Conservation (phyloP, 1,140 invertebrate species). For the Pseudoatta argentina region DNA sequence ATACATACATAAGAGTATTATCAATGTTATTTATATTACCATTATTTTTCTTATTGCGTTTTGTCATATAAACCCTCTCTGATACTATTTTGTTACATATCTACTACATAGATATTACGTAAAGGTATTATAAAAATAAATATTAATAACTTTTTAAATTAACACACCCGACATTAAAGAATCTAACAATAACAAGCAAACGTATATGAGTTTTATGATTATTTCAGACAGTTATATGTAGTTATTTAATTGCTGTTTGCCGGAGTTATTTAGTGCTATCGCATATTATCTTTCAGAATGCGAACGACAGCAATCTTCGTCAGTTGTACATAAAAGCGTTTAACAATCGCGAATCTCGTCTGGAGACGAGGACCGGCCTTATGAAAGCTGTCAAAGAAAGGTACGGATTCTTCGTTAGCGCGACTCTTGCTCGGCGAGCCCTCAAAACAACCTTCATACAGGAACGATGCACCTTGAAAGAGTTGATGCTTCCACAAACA, state of each 20-base stretch:
- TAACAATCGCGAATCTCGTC: slow-evolving; percentile 80
- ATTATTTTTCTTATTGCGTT: background rate
- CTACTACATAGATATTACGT: too few relatives aligned
- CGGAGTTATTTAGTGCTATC: too few relatives aligned
- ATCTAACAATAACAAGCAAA: too few relatives aligned
- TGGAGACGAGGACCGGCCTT: slow-evolving; percentile 82
- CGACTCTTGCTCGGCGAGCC: slow-evolving; percentile 82
- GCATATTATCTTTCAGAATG: slow-evolving; percentile 75
- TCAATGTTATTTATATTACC: background rate
- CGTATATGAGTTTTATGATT: background rate
- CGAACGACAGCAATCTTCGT: slow-evolving; percentile 82
- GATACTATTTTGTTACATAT: too few relatives aligned
- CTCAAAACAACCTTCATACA: slow-evolving; percentile 81
- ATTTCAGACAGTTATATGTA: background rate
- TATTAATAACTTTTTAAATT: too few relatives aligned
- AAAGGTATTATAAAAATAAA: too few relatives aligned
- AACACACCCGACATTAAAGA: too few relatives aligned
- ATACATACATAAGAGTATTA: slow-evolving; percentile 84
- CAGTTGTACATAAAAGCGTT: slow-evolving; percentile 84
- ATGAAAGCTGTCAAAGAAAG: slow-evolving; percentile 81
- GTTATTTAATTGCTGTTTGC: too few relatives aligned
- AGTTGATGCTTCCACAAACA: slow-evolving; percentile 81
- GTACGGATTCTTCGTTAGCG: slow-evolving; percentile 85
- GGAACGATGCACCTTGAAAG: slow-evolving; percentile 82
- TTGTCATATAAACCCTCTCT: background rate